phyloP scores from a whole-genome alignment of 1,140 invertebrate genomes.

The Grapholita molesta region DNA sequence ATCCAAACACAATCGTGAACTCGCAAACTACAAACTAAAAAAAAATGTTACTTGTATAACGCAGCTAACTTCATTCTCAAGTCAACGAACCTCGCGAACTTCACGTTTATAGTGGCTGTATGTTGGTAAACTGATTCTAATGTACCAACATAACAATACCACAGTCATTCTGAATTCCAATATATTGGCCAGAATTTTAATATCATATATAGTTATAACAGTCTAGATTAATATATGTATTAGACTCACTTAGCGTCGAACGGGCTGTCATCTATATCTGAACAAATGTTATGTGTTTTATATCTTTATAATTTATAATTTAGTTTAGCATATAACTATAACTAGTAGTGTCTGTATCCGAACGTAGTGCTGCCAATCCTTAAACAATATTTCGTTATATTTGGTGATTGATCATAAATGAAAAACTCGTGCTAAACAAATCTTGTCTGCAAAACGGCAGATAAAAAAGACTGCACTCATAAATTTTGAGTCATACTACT shows the following conservation, averaged over 20 bases:
- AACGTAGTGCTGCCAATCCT: not conserved
- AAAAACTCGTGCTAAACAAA: no score
- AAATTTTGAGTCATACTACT: no score
- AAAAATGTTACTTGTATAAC: conserved; percentile 46
- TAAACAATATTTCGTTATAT: not conserved
- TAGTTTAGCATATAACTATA: not conserved
- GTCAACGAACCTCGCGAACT: conserved; percentile 23
- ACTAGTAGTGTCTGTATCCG: not conserved
- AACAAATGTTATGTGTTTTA: no score
- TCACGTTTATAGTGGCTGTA: conserved; percentile 5
- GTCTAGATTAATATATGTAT: no score
- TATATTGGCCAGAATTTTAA: not conserved
- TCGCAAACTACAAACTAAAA: conserved; percentile 60
- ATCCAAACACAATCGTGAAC: conserved; percentile 28
- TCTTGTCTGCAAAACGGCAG: no score
- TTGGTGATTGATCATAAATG: not conserved
- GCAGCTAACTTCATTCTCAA: conserved; percentile 36
- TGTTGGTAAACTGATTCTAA: not conserved
- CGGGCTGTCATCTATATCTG: no score
- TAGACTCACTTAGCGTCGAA: no score
- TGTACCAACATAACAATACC: not conserved
- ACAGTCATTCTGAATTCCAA: not conserved
- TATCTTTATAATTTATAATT: no score
- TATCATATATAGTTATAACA: not conserved
- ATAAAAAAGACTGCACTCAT: no score